Conservation (phyloP, 2,888 invertebrate species). For the Megamerina dolium region DNA sequence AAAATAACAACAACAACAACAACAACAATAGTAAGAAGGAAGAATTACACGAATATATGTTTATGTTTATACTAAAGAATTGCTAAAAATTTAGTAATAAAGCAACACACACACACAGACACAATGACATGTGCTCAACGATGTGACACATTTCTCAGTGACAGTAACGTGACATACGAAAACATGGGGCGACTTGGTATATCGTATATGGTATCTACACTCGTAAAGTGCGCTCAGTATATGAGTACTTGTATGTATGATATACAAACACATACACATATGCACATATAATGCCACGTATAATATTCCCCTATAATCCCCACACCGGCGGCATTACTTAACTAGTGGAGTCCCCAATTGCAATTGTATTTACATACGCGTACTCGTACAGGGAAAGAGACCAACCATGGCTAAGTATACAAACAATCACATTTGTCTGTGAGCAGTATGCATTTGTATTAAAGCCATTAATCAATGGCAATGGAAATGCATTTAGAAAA, state of each 20-base stretch:
- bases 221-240: conserved; percentile 1
- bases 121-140: conserved; percentile 11
- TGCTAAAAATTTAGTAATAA: conserved; percentile 7
- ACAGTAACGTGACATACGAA: no score
- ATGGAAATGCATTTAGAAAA: no score
- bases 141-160: conserved; percentile 14
- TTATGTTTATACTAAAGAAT: conserved; percentile 6
- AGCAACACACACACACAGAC: conserved; percentile 19
- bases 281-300: conserved; percentile 2
- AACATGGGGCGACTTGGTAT: no score
- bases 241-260: conserved; percentile 5
- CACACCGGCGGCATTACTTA: no score
- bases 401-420: no score
- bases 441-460: no score
- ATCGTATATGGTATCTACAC: no score
- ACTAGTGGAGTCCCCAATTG: background rate
- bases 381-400: conserved; percentile 1
- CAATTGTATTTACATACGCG: conserved; percentile 17
- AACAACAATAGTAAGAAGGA: background rate
- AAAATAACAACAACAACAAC: no score
- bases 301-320: no score
- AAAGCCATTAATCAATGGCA: conserved; percentile 38
- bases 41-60: background rate
- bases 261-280: conserved; percentile 14
- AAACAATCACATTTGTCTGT: no score